Evolutionary conservation across 2,797 vertebrate species (phyloP).

Genomic region (Decapterus maruadsi): DNA sequence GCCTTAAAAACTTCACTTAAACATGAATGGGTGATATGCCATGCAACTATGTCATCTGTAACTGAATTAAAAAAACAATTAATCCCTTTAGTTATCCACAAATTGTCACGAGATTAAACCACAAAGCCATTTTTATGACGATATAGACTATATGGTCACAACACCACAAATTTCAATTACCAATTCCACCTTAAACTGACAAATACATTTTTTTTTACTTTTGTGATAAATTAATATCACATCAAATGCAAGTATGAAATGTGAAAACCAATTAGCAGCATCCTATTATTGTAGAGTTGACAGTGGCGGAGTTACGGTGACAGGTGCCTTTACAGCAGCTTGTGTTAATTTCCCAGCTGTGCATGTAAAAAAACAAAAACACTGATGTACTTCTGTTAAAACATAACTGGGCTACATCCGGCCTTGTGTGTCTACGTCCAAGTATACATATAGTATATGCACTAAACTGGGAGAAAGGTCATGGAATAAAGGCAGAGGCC

Average conservation of each 20-base stretch:
- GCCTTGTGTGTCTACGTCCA: slow-evolving; percentile 34
- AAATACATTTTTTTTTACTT: neutral
- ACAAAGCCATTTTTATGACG: too few species aligned
- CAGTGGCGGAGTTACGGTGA: neutral
- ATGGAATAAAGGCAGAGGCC: slow-evolving; percentile 55
- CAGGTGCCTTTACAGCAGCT: neutral
- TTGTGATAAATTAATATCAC: neutral
- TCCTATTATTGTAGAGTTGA: neutral
- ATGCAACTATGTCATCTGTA: neutral
- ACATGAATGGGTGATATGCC: neutral
- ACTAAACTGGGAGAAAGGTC: slow-evolving; percentile 75
- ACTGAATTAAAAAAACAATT: neutral
- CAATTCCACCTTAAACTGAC: neutral
- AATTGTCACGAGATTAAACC: neutral
- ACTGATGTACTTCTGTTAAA: slow-evolving; percentile 7
- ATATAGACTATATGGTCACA: neutral
- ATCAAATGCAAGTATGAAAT: neutral
- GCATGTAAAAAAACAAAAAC: neutral
- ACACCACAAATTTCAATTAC: neutral
- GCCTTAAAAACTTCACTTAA: slow-evolving; percentile 14
- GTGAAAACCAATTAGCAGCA: neutral
- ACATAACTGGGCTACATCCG: slow-evolving; percentile 29
- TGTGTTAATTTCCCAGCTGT: neutral
- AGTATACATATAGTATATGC: slow-evolving; percentile 24
- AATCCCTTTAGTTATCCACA: neutral